These are phyloP conservation scores for Griposia aprilina DNA, from an alignment of 2,888 invertebrate genomes.

Conservation along the genomic window DNA sequence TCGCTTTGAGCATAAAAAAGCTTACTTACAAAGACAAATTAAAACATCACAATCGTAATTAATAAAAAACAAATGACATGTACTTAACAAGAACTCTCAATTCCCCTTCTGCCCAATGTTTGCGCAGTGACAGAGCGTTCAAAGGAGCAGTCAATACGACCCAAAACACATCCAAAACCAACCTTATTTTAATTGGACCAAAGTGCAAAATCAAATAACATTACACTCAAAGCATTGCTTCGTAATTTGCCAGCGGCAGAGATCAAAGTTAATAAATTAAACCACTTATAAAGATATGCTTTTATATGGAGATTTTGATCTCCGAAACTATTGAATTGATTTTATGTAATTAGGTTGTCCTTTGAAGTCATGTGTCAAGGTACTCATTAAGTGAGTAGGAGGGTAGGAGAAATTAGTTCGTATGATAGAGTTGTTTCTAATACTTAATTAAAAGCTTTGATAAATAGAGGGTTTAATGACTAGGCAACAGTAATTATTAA, in stretches of 20 bases:
- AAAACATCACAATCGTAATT: neutral
- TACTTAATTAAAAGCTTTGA: constrained; percentile 21
- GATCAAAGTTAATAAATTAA: constrained; percentile 69
- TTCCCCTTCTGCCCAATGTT: constrained; percentile 49
- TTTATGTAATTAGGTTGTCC: constrained; percentile 57
- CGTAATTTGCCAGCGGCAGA: constrained; percentile 54
- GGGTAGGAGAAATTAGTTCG: constrained; percentile 15
- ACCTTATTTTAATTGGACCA: neutral
- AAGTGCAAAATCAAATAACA: constrained; percentile 31
- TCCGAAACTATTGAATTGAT: constrained; percentile 60
- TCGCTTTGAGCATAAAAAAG: neutral
- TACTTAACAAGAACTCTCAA: constrained; percentile 1
- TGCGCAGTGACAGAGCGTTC: constrained; percentile 35
- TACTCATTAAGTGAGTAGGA: constrained; percentile 31
- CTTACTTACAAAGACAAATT: neutral
- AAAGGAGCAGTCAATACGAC: constrained; percentile 58
- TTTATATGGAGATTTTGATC: constrained; percentile 51
- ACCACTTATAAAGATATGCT: constrained; percentile 61
- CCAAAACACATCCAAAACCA: constrained; percentile 16
- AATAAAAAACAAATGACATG: constrained; percentile 15
- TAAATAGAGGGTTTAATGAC: neutral
- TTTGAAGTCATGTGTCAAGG: constrained; percentile 52
- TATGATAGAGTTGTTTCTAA: constrained; percentile 8
- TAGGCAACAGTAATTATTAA: neutral
- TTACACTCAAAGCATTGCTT: constrained; percentile 12